Percentiles rank a stretch among this genome's conserved stretches.
Evolutionary conservation across 2,888 invertebrate species (phyloP).

Genomic region (Conops quadrifasciatus): DNA sequence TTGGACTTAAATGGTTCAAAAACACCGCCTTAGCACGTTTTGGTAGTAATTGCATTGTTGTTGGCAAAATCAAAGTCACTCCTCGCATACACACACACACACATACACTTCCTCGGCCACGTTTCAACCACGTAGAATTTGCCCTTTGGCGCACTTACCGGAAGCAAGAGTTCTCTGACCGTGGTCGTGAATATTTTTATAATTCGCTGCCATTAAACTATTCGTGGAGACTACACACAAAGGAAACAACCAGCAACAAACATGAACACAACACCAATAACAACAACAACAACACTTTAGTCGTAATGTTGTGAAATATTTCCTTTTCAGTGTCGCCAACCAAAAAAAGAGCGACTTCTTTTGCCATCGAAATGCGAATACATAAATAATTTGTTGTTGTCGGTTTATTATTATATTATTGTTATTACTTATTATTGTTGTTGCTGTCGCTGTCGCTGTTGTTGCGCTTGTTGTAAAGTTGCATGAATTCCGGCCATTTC

Average conservation of each 20-base stretch:
- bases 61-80: not conserved
- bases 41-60: not conserved
- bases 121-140: constrained; percentile 11
- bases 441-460: not conserved
- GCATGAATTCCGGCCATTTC: constrained; percentile 23
- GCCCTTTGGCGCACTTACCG: not conserved
- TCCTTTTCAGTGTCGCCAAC: constrained; percentile 13
- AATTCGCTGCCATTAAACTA: constrained; percentile 16
- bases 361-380: constrained; percentile 27
- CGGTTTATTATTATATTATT: not conserved
- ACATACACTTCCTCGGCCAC: constrained; percentile 27
- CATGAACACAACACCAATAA: constrained; percentile 9
- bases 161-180: constrained; percentile 5
- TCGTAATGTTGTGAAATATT: constrained; percentile 4
- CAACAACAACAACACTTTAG: constrained; percentile 2
- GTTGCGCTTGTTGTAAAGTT: constrained; percentile 22
- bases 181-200: not conserved
- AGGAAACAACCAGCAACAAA: too few species aligned
- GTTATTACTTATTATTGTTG: too few species aligned
- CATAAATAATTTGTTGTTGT: constrained; percentile 18
- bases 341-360: constrained; percentile 10
- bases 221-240: too few species aligned
- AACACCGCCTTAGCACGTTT: constrained; percentile 5
- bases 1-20: constrained; percentile 4
- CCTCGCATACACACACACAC: constrained; percentile 27